Percentiles rank a stretch among this genome's conserved stretches.
These are phyloP conservation scores for Cryptomyrus ogoouensis DNA, from an alignment of 2,113 vertebrate species.

Conservation along the genomic window DNA sequence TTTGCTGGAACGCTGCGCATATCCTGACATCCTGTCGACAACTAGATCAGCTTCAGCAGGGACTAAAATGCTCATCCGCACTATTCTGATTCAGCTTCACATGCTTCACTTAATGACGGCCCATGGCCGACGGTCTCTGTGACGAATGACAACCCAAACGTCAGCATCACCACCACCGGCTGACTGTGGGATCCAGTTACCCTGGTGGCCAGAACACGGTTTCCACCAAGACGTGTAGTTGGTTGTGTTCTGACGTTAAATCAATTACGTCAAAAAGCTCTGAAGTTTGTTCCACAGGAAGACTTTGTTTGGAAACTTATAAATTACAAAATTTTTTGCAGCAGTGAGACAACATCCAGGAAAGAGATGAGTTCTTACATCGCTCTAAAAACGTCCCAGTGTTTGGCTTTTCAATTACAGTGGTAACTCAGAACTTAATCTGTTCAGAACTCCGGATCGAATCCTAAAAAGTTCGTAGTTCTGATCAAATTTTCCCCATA, in stretches of 20 bases:
- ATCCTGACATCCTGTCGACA: neutral
- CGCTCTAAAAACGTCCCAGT: neutral
- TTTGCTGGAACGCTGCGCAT: neutral
- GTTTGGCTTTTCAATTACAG: neutral
- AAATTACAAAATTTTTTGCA: neutral
- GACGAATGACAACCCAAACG: neutral
- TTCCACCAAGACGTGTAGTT: neutral
- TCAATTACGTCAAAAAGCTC: neutral
- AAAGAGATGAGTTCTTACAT: neutral
- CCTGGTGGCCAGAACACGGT: neutral
- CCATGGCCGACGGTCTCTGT: neutral
- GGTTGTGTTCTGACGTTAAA: neutral
- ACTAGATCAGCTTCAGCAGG: neutral
- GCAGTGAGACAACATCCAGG: neutral
- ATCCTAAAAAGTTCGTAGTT: too few species aligned
- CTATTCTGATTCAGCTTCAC: neutral
- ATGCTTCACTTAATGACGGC: neutral
- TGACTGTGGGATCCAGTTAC: neutral
- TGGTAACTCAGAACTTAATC: too few species aligned
- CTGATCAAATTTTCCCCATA: too few species aligned
- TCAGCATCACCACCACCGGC: neutral
- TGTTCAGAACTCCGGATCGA: too few species aligned
- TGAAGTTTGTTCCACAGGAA: neutral
- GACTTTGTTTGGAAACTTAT: neutral
- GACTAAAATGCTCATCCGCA: neutral